Evolutionary conservation across 2,888 invertebrate genomes (phyloP).

Genomic region (Caradrina clavipalpis): DNA sequence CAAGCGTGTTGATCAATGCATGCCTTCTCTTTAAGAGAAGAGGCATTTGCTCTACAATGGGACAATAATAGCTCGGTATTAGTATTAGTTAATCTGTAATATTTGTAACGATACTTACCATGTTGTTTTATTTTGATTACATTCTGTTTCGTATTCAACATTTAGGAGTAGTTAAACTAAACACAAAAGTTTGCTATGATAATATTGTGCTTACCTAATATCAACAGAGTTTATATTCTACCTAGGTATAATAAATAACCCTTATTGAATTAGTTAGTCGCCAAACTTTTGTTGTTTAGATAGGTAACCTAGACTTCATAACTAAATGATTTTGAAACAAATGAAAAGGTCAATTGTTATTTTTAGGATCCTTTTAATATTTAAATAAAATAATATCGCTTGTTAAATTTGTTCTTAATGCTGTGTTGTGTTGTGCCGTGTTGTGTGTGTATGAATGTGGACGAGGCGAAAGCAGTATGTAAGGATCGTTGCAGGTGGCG

Average conservation of each 20-base stretch:
- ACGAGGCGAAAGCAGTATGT: too few species aligned
- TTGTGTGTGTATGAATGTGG: too few species aligned
- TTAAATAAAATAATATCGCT: neutral
- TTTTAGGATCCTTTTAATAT: neutral
- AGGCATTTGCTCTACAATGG: too few species aligned
- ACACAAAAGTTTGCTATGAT: neutral
- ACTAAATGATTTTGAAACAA: neutral
- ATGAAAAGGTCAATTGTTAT: slow-evolving; percentile 17
- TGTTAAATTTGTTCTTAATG: too few species aligned
- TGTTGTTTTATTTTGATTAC: neutral
- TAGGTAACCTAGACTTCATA: neutral
- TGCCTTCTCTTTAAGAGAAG: too few species aligned
- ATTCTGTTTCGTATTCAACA: neutral
- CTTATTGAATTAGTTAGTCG: slow-evolving; percentile 5
- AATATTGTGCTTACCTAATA: neutral
- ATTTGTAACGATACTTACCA: too few species aligned
- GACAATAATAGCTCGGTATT: too few species aligned
- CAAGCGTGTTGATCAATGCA: too few species aligned
- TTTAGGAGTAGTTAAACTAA: neutral
- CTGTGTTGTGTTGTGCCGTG: too few species aligned
- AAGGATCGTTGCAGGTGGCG: too few species aligned
- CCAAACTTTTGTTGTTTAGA: neutral
- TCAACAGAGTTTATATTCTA: neutral
- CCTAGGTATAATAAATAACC: neutral
- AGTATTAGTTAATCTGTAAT: too few species aligned